These are phyloP conservation scores for Rafetus swinhoei DNA, from an alignment of 2,113 vertebrate genomes.

Conservation along the genomic window DNA sequence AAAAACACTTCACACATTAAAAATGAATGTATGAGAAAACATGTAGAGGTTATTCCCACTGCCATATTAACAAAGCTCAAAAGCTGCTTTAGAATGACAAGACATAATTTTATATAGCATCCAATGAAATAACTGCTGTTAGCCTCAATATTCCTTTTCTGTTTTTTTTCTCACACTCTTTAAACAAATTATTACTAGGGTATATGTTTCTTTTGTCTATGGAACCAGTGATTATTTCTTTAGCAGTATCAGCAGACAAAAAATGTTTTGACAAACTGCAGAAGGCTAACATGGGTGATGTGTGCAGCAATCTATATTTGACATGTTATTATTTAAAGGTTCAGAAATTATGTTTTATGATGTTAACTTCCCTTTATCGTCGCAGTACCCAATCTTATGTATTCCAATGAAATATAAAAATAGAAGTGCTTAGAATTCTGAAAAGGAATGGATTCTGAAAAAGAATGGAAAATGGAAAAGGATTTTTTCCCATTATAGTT, in stretches of 20 bases:
- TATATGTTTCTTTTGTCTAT: neutral
- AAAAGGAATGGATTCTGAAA: neutral
- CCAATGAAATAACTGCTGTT: neutral
- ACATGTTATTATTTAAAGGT: neutral
- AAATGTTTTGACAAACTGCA: neutral
- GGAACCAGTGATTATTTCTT: neutral
- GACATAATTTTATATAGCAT: neutral
- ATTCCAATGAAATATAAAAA: neutral
- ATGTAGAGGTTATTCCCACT: neutral
- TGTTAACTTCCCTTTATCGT: neutral
- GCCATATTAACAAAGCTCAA: neutral
- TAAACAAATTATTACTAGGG: neutral
- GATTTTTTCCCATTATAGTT: neutral
- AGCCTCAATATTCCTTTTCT: neutral
- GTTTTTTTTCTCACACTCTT: neutral
- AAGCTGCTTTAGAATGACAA: neutral
- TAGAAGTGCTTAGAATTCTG: neutral
- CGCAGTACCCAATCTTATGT: neutral
- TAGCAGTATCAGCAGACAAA: neutral
- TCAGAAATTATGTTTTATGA: neutral
- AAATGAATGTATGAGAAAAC: accelerated
- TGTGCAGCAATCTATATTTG: accelerated
- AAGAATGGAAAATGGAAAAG: neutral
- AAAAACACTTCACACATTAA: neutral
- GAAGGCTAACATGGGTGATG: neutral